A percentile compares a stretch with the other conserved stretches of the same genome.
Evolutionary conservation across 2,888 invertebrate genomes (phyloP).

Genomic region (Pristionchus exspectatus): DNA sequence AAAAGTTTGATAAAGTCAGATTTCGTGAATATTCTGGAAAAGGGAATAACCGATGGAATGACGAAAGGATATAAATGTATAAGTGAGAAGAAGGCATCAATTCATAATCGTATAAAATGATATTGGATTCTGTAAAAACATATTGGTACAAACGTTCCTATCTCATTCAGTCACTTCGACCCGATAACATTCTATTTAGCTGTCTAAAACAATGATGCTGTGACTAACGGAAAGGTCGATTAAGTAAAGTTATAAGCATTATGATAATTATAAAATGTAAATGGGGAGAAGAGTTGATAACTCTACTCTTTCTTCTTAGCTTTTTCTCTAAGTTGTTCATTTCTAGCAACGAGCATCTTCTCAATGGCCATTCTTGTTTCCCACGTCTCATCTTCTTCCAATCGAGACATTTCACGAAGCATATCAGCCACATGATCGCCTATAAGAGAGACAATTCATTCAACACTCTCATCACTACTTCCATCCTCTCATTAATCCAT

Average conservation of each 20-base stretch:
- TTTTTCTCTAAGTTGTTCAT: background rate
- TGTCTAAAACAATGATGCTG: background rate
- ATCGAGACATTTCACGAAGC: slow-evolving; percentile 46
- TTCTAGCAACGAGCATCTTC: slow-evolving; percentile 12
- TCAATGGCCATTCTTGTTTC: slow-evolving; percentile 42
- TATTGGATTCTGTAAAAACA: background rate
- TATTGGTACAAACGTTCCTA: slow-evolving; percentile 13
- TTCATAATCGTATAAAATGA: slow-evolving; percentile 6
- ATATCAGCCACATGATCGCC: slow-evolving; percentile 52
- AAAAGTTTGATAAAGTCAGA: background rate
- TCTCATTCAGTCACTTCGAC: background rate
- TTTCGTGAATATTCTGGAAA: background rate
- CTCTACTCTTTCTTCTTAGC: background rate
- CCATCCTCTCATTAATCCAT: background rate
- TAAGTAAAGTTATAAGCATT: background rate
- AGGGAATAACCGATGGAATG: slow-evolving; percentile 13
- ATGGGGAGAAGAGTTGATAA: background rate
- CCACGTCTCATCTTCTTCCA: slow-evolving; percentile 53
- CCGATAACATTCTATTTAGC: background rate
- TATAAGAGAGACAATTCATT: background rate
- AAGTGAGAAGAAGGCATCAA: background rate
- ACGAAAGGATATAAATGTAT: background rate
- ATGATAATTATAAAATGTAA: background rate
- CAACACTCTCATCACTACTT: background rate
- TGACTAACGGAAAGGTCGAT: background rate